Conservation (phyloP, 1,140 invertebrate genomes). For the Ganaspis sp. region DNA sequence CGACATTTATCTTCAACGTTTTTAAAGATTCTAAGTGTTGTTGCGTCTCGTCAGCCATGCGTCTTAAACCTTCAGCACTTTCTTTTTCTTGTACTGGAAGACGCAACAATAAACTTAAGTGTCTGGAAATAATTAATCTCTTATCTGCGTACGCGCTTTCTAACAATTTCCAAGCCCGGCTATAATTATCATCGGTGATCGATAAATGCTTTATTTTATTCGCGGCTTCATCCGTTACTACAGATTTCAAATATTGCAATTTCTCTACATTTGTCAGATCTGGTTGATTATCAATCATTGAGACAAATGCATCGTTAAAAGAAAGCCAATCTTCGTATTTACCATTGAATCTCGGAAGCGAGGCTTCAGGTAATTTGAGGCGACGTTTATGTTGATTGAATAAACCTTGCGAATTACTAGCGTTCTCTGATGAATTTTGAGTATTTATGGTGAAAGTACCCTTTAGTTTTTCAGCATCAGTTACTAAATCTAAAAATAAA, state of each 20-base stretch:
- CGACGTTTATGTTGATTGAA: background rate
- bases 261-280: conserved; percentile 44
- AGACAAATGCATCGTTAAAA: conserved; percentile 43
- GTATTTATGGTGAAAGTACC: too few species aligned
- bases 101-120: conserved; percentile 36
- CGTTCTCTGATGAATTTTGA: too few species aligned
- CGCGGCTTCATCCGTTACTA: conserved; percentile 32
- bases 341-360: conserved; percentile 51
- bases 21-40: conserved; percentile 30
- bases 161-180: conserved; percentile 40
- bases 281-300: conserved; percentile 33
- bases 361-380: conserved; percentile 43
- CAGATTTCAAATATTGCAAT: conserved; percentile 50
- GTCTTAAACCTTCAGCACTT: conserved; percentile 2
- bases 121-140: conserved; percentile 14
- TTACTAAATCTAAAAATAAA: too few species aligned
- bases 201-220: conserved; percentile 40
- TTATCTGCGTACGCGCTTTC: conserved; percentile 37
- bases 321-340: background rate
- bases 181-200: conserved; percentile 42
- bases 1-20: background rate
- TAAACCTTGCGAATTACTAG: too few species aligned
- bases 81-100: conserved; percentile 36
- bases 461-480: too few species aligned
- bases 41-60: conserved; percentile 36